Evolutionary conservation across 2,888 invertebrate species (phyloP).

Genomic region (Orchestes rusci): DNA sequence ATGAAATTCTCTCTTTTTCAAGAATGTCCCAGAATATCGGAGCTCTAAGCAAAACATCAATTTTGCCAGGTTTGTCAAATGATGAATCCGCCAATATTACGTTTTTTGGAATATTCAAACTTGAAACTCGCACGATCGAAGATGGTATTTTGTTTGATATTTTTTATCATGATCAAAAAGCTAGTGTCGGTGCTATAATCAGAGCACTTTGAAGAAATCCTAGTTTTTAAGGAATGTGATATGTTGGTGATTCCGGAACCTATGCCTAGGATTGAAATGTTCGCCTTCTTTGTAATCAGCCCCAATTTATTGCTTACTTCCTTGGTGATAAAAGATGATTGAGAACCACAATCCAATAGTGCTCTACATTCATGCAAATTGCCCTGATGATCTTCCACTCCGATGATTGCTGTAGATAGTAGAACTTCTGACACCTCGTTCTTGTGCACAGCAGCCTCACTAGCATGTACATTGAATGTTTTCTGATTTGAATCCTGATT

Average conservation of each 20-base stretch:
- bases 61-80: not conserved
- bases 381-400: not conserved
- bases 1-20: not conserved
- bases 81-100: not conserved
- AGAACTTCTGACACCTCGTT: not conserved
- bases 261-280: not conserved
- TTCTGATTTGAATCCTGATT: no score
- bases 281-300: not conserved
- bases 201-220: not conserved
- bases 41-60: constrained; percentile 3
- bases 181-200: not conserved
- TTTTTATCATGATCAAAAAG: not conserved
- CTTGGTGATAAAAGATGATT: constrained; percentile 1
- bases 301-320: not conserved
- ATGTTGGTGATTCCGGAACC: not conserved
- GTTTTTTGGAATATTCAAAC: not conserved
- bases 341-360: not conserved
- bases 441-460: not conserved
- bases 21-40: constrained; percentile 7
- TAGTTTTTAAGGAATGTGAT: not conserved
- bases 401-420: not conserved
- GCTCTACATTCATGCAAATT: not conserved
- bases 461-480: not conserved
- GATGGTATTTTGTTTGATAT: not conserved
- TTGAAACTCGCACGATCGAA: not conserved